phyloP scores from a whole-genome alignment of 2,797 vertebrate genomes.

The Atherinosoma microstoma region DNA sequence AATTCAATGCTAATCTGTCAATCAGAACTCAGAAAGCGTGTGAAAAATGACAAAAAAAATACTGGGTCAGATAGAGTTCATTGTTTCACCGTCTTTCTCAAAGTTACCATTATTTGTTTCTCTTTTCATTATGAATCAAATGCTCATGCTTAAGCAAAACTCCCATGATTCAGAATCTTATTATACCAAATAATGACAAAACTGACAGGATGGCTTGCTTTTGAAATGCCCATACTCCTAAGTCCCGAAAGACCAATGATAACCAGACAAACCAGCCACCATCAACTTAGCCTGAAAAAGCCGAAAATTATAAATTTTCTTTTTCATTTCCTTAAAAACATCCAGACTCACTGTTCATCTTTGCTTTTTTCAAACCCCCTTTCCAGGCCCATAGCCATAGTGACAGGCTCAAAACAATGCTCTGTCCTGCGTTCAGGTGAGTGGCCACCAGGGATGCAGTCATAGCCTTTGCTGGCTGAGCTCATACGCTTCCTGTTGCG shows the following conservation, averaged over 20 bases:
- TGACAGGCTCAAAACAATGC: slow-evolving; percentile 82
- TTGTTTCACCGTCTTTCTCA: slow-evolving; percentile 41
- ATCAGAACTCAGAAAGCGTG: slow-evolving; percentile 10
- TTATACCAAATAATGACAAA: slow-evolving; percentile 14
- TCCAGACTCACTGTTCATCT: slow-evolving; percentile 78
- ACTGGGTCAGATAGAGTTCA: not conserved
- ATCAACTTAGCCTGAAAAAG: not conserved
- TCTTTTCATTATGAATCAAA: not conserved
- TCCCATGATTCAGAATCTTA: slow-evolving; percentile 17
- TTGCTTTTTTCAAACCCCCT: slow-evolving; percentile 88
- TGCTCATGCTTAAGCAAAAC: slow-evolving; percentile 21
- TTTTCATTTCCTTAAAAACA: not conserved
- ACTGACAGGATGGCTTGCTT: slow-evolving; percentile 15
- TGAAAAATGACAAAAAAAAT: not conserved
- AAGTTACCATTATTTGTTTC: not conserved
- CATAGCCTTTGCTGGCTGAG: slow-evolving; percentile 85
- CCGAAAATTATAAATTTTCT: not conserved
- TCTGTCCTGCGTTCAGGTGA: slow-evolving; percentile 82
- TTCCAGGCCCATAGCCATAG: slow-evolving; percentile 82
- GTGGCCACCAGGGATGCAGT: slow-evolving; percentile 77
- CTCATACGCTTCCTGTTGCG: slow-evolving; percentile 87
- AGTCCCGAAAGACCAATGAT: slow-evolving; percentile 15
- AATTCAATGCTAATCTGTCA: slow-evolving; percentile 3
- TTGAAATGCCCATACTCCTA: slow-evolving; percentile 17
- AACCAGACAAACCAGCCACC: slow-evolving; percentile 7